Evolutionary conservation across 2,797 vertebrate genomes (phyloP).

Genomic region (Ctenosaura bakeri): DNA sequence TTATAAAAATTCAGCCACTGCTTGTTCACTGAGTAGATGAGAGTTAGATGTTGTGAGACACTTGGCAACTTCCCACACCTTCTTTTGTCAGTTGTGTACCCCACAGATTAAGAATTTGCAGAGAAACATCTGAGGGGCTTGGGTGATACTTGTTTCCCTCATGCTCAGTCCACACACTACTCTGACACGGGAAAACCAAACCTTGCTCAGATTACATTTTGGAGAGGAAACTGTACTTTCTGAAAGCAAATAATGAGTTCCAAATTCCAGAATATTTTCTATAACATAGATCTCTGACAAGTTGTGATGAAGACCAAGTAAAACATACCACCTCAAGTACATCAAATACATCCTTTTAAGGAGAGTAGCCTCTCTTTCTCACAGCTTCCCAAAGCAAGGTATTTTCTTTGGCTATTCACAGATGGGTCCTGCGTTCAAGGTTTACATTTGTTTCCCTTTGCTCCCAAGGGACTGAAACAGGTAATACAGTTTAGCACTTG

Average conservation of each 20-base stretch:
- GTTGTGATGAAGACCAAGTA: not conserved
- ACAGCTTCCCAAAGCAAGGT: slow-evolving; percentile 26
- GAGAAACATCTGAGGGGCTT: not conserved
- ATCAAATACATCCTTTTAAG: not conserved
- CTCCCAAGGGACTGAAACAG: slow-evolving; percentile 26
- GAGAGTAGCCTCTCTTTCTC: slow-evolving; percentile 2
- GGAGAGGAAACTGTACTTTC: not conserved
- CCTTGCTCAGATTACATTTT: not conserved
- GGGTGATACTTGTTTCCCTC: not conserved
- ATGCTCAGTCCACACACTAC: not conserved
- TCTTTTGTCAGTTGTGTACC: not conserved
- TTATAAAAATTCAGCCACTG: not conserved
- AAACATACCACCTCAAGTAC: too few relatives aligned
- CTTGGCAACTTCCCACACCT: too few relatives aligned
- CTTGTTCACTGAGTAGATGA: not conserved
- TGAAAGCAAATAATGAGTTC: not conserved
- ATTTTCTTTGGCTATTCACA: slow-evolving; percentile 25
- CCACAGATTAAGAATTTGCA: fast-evolving
- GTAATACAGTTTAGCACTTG: not conserved
- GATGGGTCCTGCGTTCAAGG: not conserved
- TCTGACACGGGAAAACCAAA: not conserved
- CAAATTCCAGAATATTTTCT: not conserved
- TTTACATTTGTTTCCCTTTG: not conserved
- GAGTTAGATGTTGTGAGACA: not conserved
- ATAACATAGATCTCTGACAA: not conserved